Conservation (phyloP, 1,140 invertebrate genomes). For the Sweltsa coloradensis region DNA sequence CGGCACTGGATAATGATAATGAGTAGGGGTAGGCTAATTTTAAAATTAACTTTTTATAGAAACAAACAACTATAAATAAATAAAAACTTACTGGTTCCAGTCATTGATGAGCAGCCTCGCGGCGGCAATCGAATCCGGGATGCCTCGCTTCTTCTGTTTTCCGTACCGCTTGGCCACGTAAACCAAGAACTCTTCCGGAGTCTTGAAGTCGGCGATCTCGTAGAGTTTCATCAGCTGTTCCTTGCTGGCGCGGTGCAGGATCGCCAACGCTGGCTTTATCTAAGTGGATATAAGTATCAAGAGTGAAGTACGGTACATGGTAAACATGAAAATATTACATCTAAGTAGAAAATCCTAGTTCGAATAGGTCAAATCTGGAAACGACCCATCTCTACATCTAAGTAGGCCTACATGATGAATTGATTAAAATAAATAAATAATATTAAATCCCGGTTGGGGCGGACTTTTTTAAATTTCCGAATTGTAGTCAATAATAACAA, state of each 20-base stretch:
- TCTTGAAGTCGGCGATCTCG: conserved; percentile 52
- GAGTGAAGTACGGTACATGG: neutral
- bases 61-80: neutral
- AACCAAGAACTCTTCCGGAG: conserved; percentile 77
- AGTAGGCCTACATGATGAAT: too few species aligned
- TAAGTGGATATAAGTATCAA: neutral
- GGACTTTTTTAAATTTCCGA: too few species aligned
- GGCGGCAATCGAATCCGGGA: conserved; percentile 72
- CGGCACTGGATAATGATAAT: too few species aligned
- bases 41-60: neutral
- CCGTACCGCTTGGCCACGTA: conserved; percentile 76
- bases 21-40: too few species aligned
- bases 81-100: conserved; percentile 62
- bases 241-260: conserved; percentile 75
- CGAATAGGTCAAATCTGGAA: too few species aligned
- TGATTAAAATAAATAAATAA: too few species aligned
- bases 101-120: conserved; percentile 78
- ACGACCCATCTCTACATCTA: too few species aligned
- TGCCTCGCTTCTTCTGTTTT: conserved; percentile 74
- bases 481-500: too few species aligned
- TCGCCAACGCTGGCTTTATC: conserved; percentile 59
- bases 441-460: too few species aligned
- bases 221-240: conserved; percentile 67
- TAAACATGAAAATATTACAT: neutral
- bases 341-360: too few species aligned